Evolutionary conservation across 2,888 invertebrate genomes (phyloP).

Genomic region (Himalopsyche kuldschensis): DNA sequence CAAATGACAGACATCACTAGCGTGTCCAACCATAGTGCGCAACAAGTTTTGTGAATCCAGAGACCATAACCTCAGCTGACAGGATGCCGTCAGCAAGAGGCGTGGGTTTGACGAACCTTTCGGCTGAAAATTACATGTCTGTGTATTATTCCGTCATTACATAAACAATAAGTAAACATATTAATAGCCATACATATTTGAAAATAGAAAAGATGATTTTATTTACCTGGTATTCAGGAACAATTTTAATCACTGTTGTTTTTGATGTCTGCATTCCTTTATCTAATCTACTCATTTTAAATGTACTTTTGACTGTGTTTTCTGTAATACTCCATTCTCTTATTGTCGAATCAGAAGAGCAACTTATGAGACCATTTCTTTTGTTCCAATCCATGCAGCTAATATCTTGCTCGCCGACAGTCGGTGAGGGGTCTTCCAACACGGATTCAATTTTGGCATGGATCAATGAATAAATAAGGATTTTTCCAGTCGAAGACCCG

Average conservation of each 20-base stretch:
- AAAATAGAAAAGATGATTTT: neutral
- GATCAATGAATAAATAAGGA: constrained; percentile 71
- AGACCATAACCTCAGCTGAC: constrained; percentile 52
- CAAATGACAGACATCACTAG: constrained; percentile 33
- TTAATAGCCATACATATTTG: neutral
- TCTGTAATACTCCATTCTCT: constrained; percentile 60
- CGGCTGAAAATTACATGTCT: constrained; percentile 44
- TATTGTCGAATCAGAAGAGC: constrained; percentile 58
- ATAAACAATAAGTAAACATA: neutral
- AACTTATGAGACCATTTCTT: constrained; percentile 58
- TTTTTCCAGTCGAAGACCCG: constrained; percentile 72
- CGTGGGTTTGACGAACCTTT: constrained; percentile 47
- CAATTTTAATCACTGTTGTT: constrained; percentile 63
- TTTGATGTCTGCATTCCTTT: constrained; percentile 60
- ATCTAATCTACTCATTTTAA: constrained; percentile 63
- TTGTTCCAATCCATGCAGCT: constrained; percentile 62
- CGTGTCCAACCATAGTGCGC: constrained; percentile 35
- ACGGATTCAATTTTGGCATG: constrained; percentile 66
- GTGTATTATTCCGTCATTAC: neutral
- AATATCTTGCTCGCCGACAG: constrained; percentile 48
- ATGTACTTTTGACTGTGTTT: constrained; percentile 56
- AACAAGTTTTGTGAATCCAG: constrained; percentile 41
- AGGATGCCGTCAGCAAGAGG: constrained; percentile 49
- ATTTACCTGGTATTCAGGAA: constrained; percentile 56
- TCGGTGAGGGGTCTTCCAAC: constrained; percentile 56